Base-by-base conservation (phyloP, 2,797 vertebrate genomes). In the Eulemur rubriventer region DNA sequence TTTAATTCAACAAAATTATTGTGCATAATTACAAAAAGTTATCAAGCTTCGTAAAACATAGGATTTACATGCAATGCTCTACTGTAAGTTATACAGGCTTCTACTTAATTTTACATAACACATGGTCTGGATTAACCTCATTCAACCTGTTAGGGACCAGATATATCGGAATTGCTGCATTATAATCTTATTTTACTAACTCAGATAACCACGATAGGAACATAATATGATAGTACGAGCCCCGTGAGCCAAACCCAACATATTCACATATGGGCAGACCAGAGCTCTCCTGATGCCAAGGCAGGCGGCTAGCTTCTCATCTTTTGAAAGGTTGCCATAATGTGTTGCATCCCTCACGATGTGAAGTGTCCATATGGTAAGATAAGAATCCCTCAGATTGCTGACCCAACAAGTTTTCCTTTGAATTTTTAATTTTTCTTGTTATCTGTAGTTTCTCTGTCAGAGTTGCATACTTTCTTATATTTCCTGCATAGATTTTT, bases 1-100 rank as follows among this genome's bases (percentile, higher is more conserved):
- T 96, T 79, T 93, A 96, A 93, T 72, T 89, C 55, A 90, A 55
- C 1, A 78, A 72, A 85, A 75, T 95, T 72, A 87, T 12, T 94
- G 46, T 20, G 33, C 26, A 46, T 75, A 63, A 89, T 88, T 78
- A 75, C 1, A 43, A 75, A 76, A 61, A 59, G 12, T 73, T 87
- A 50, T 69, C 14, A 59, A 43, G 41, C 30, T 35, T 63, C 72
- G 72, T 57, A 88, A 97, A 91, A 38, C 22, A 61, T 41, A 80
- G n/a, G 48, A 26, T 70, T 75, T 86, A 75, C n/a, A 50, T 9
- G 4, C 26, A 59, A 10, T 38, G 57, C 59, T 87, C 52, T 76
- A 18, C 33, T 72, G 16, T 43, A 80, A 67, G 20, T 61, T 65
- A 61, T 38, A 22, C 6, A 63, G 28, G 26, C 18, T 92, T 92